Percentiles rank a stretch among this genome's conserved stretches.
phyloP scores from a whole-genome alignment of 2,888 invertebrate species.

The Hydraecia micacea region DNA sequence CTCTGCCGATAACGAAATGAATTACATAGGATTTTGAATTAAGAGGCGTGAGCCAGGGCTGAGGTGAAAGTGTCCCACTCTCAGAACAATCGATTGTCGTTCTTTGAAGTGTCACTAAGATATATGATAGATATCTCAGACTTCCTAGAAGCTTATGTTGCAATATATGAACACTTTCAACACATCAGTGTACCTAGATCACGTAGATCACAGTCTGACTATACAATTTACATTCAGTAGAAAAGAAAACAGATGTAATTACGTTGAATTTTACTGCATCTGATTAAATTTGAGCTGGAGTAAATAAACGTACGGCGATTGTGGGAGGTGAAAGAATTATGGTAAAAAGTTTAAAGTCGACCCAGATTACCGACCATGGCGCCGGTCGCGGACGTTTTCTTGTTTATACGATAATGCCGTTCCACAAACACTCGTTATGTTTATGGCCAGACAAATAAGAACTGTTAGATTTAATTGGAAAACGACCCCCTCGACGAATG shows the following conservation, averaged over 20 bases:
- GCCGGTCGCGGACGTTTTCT: constrained; percentile 74
- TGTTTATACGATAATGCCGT: constrained; percentile 76
- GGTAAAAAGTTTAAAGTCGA: constrained; percentile 80
- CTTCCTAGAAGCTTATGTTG: constrained; percentile 78
- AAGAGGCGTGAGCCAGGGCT: constrained; percentile 80
- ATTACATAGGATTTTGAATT: constrained; percentile 82
- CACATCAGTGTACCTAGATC: constrained; percentile 56
- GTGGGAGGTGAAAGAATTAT: constrained; percentile 81
- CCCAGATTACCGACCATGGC: constrained; percentile 77
- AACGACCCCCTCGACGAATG: constrained; percentile 43
- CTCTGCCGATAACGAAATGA: constrained; percentile 79
- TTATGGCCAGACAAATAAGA: constrained; percentile 66
- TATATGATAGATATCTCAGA: constrained; percentile 80
- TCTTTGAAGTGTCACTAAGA: constrained; percentile 85
- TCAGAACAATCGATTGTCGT: constrained; percentile 84
- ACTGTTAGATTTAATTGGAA: constrained; percentile 54
- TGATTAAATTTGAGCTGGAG: constrained; percentile 66
- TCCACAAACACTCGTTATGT: constrained; percentile 61
- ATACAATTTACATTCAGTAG: constrained; percentile 28
- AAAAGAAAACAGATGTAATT: constrained; percentile 58
- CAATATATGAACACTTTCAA: constrained; percentile 72
- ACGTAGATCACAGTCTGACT: constrained; percentile 19
- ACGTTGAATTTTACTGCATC: constrained; percentile 55
- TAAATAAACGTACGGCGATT: constrained; percentile 70
- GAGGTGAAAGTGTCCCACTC: constrained; percentile 87